phyloP scores from a whole-genome alignment of 2,888 invertebrate genomes.

The Mesorhabditis belari region DNA sequence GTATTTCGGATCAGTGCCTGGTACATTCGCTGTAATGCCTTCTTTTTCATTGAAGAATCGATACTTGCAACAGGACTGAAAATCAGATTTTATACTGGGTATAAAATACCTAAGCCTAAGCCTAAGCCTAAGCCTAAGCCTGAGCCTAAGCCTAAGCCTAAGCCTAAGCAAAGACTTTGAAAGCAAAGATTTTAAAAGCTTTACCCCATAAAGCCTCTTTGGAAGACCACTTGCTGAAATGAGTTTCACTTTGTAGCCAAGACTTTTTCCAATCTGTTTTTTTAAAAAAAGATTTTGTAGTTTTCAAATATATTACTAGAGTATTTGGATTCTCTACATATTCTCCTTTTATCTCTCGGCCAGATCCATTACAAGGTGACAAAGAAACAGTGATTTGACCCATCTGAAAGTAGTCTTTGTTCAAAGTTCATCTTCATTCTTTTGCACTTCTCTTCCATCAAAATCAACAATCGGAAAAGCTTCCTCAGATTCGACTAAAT shows the following conservation, averaged over 20 bases:
- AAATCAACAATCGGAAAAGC: constrained; percentile 59
- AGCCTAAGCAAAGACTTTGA: too few relatives aligned
- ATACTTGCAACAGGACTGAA: constrained; percentile 53
- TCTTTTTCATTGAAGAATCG: constrained; percentile 57
- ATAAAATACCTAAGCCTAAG: neutral
- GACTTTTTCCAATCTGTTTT: constrained; percentile 55
- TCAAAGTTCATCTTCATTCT: neutral
- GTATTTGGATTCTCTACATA: constrained; percentile 58
- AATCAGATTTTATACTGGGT: neutral
- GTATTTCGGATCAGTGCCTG: constrained; percentile 58
- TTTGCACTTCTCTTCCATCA: neutral
- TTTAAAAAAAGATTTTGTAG: neutral
- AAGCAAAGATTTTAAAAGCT: too few relatives aligned
- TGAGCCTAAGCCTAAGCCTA: too few relatives aligned
- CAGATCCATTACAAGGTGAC: constrained; percentile 58
- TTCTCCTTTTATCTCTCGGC: constrained; percentile 58
- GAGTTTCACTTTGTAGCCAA: constrained; percentile 59
- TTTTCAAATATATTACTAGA: neutral
- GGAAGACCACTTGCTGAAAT: constrained; percentile 58
- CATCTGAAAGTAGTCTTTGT: constrained; percentile 6
- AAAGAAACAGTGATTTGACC: constrained; percentile 57
- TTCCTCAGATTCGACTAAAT: constrained; percentile 59
- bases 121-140: too few relatives aligned
- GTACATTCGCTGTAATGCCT: constrained; percentile 46
- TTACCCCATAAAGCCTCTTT: constrained; percentile 57